These are phyloP conservation scores for Leucania comma DNA, from an alignment of 2,888 invertebrate species.

Conservation along the genomic window DNA sequence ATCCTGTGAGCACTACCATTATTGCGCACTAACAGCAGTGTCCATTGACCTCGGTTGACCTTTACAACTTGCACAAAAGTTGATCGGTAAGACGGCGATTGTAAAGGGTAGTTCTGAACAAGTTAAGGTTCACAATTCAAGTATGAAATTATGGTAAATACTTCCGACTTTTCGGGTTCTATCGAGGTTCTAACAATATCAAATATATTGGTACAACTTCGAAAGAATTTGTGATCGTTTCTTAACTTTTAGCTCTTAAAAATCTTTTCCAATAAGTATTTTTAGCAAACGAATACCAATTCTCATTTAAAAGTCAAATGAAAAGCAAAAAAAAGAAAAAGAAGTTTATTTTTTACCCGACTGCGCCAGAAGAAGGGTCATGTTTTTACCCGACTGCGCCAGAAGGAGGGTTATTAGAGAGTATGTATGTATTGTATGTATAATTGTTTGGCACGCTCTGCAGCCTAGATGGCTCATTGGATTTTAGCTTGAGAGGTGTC, in stretches of 20 bases:
- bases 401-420: too few species aligned
- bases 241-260: background rate
- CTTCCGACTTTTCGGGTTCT: background rate
- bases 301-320: too few species aligned
- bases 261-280: background rate
- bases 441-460: too few species aligned
- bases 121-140: background rate
- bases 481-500: too few species aligned
- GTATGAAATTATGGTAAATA: slow-evolving; percentile 7
- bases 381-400: too few species aligned
- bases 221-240: background rate
- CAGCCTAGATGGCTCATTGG: too few species aligned
- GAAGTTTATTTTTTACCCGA: too few species aligned
- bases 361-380: too few species aligned
- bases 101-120: slow-evolving; percentile 8
- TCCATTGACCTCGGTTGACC: slow-evolving; percentile 37
- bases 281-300: too few species aligned
- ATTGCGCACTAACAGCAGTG: slow-evolving; percentile 1
- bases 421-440: too few species aligned
- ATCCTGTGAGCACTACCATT: slow-evolving; percentile 19
- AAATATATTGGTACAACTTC: too few species aligned
- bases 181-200: background rate
- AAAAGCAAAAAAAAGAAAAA: too few species aligned
- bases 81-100: background rate
- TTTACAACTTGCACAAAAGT: slow-evolving; percentile 31